Percentiles rank a stretch among this genome's conserved stretches.
Evolutionary conservation across 2,113 vertebrate genomes (phyloP).

Genomic region (Carollia perspicillata): DNA sequence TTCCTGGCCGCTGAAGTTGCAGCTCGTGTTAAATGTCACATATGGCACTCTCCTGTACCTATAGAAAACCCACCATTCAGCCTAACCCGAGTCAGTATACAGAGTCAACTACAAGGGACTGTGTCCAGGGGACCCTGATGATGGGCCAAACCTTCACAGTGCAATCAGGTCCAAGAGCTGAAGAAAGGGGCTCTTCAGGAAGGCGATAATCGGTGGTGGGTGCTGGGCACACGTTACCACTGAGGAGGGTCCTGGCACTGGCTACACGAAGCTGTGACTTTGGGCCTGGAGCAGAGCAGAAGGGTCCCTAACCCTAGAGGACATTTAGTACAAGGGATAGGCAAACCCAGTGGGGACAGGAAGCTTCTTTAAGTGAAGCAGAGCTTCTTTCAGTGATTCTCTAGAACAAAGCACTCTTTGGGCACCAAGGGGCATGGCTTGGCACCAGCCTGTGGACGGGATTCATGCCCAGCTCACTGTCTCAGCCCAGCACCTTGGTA

Average conservation of each 20-base stretch:
- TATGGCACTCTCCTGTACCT: fast-evolving
- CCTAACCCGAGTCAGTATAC: no score
- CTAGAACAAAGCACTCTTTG: background rate
- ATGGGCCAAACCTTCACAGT: background rate
- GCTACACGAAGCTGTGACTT: background rate
- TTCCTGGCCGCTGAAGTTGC: background rate
- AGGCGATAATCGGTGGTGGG: background rate
- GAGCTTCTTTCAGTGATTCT: background rate
- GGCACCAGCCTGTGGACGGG: background rate
- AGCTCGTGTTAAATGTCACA: background rate
- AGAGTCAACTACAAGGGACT: background rate
- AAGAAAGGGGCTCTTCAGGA: background rate
- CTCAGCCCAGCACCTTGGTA: background rate
- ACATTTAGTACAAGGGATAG: background rate
- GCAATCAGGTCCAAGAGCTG: background rate
- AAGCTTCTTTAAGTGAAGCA: background rate
- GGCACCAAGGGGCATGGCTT: no score
- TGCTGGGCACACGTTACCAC: background rate
- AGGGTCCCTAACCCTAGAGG: background rate
- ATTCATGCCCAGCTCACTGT: fast-evolving
- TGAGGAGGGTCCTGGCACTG: background rate
- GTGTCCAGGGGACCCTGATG: background rate
- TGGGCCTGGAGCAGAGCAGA: background rate
- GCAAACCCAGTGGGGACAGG: background rate
- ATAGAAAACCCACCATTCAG: background rate